phyloP scores from a whole-genome alignment of 2,113 vertebrate genomes.

The Ictalurus punctatus region DNA sequence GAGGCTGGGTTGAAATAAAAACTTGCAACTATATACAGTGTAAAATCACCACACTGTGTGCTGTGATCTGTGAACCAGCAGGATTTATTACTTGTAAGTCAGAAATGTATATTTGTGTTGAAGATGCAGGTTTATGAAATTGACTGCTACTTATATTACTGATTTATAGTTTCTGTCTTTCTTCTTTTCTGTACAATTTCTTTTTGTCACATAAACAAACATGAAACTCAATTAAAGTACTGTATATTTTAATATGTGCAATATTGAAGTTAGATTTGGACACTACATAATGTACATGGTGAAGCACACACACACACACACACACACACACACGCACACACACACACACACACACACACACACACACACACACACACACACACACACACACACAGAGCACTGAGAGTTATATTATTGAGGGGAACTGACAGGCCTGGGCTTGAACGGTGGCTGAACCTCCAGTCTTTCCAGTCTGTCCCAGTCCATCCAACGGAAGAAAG shows the following conservation, averaged over 20 bases:
- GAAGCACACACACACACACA: neutral
- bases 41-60: neutral
- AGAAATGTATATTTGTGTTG: neutral
- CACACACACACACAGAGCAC: neutral
- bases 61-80: neutral
- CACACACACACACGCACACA: neutral
- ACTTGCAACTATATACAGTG: neutral
- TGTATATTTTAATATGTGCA: neutral
- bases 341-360: conserved; percentile 18
- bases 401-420: neutral
- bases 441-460: conserved; percentile 86
- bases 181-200: neutral
- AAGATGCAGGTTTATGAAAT: neutral
- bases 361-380: conserved; percentile 18
- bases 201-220: neutral
- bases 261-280: no score
- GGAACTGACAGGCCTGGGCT: conserved; percentile 83
- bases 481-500: conserved; percentile 91
- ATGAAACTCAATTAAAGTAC: neutral
- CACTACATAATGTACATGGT: no score
- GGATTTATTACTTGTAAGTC: neutral
- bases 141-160: neutral
- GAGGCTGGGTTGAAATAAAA: neutral
- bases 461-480: conserved; percentile 86
- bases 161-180: neutral